phyloP scores from a whole-genome alignment of 2,888 invertebrate genomes.

The Cheilosia variabilis region DNA sequence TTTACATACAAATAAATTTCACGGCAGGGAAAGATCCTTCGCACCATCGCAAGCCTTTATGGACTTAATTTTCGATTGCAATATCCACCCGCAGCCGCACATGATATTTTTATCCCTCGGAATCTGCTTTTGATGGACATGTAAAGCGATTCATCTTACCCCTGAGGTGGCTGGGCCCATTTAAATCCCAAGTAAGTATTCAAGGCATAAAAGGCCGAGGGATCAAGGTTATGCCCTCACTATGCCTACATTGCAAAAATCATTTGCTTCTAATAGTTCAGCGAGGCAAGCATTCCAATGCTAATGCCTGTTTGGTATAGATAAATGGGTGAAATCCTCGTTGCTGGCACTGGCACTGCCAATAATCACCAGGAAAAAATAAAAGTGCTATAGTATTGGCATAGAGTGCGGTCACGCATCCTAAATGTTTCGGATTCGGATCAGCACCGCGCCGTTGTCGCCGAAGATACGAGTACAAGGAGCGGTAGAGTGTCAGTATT shows the following conservation, averaged over 20 bases:
- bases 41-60: background rate
- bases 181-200: background rate
- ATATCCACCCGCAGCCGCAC: conserved; percentile 3
- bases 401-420: conserved; percentile 28
- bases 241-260: background rate
- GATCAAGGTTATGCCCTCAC: conserved; percentile 4
- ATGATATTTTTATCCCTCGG: conserved; percentile 4
- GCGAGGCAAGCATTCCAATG: background rate
- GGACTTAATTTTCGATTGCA: background rate
- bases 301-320: background rate
- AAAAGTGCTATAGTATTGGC: conserved; percentile 26
- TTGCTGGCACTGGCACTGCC: background rate
- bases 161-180: background rate
- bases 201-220: background rate
- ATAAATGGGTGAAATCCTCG: background rate
- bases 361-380: conserved; percentile 13
- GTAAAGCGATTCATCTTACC: conserved; percentile 22
- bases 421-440: conserved; percentile 19
- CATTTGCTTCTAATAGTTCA: conserved; percentile 4
- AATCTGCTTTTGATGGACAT: conserved; percentile 27
- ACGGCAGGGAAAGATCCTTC: background rate
- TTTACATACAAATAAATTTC: conserved; percentile 35
- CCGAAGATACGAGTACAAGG: background rate
- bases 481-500: background rate
- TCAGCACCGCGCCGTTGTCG: background rate